Percentiles rank a stretch among this genome's conserved stretches.
Conservation (phyloP, 92 coral and sea anemone species). For the Paramuricea clavata region DNA sequence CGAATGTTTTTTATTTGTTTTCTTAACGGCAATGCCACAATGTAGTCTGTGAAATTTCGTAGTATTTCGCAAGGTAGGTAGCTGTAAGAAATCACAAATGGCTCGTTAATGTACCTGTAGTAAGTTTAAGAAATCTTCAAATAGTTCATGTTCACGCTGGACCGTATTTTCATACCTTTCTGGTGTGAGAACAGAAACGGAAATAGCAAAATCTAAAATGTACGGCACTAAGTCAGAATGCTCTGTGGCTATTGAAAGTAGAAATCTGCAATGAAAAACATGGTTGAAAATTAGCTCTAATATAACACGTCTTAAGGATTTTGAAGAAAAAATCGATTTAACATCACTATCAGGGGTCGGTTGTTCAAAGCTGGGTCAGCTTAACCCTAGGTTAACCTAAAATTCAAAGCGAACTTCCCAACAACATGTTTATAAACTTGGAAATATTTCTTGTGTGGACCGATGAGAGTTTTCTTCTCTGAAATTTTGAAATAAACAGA, state of each 20-base stretch:
- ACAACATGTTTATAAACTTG: too few relatives aligned
- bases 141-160: too few relatives aligned
- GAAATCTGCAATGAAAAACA: slow-evolving; percentile 60
- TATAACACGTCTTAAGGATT: background rate
- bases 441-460: too few relatives aligned
- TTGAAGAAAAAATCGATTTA: background rate
- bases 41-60: slow-evolving; percentile 85
- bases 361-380: too few relatives aligned
- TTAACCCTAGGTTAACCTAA: too few relatives aligned
- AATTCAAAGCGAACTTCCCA: too few relatives aligned
- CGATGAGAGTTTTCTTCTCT: too few relatives aligned
- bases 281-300: background rate
- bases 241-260: slow-evolving; percentile 82
- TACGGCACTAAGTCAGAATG: slow-evolving; percentile 90
- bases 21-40: slow-evolving; percentile 86
- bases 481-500: too few relatives aligned
- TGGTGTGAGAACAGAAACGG: slow-evolving; percentile 82
- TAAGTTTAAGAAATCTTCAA: background rate
- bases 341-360: too few relatives aligned
- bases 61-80: slow-evolving; percentile 84
- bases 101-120: background rate
- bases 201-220: slow-evolving; percentile 77
- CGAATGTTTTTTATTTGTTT: slow-evolving; percentile 77
- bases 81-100: slow-evolving; percentile 52
- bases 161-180: slow-evolving; percentile 91